Percentiles rank a stretch among this genome's conserved stretches.
phyloP scores from a whole-genome alignment of 2,888 invertebrate species.

The Drosophila fulvimacula region DNA sequence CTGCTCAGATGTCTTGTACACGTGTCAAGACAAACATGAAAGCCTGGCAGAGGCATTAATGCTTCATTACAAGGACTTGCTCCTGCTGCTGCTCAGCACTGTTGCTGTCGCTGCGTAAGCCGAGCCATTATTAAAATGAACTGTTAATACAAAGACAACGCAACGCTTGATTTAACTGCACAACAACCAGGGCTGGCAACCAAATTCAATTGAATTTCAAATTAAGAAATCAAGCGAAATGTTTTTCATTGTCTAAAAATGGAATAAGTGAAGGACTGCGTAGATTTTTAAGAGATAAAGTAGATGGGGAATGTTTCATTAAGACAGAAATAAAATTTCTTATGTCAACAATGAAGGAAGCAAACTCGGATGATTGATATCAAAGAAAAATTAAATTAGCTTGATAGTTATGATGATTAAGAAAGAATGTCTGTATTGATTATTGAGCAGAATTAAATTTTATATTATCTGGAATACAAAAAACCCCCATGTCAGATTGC shows the following conservation, averaged over 20 bases:
- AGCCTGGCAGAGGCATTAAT: slow-evolving; percentile 64
- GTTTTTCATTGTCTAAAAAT: neutral
- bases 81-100: slow-evolving; percentile 13
- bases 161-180: slow-evolving; percentile 61
- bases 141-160: slow-evolving; percentile 70
- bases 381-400: no score
- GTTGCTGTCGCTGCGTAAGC: slow-evolving; percentile 33
- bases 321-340: neutral
- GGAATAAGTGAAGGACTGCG: neutral
- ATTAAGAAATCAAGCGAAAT: slow-evolving; percentile 30
- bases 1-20: slow-evolving; percentile 43
- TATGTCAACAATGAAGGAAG: neutral
- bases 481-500: no score
- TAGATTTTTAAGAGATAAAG: neutral
- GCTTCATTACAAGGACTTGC: slow-evolving; percentile 68
- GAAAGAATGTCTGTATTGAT: neutral
- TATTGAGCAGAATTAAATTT: neutral
- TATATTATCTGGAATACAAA: neutral
- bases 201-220: slow-evolving; percentile 47
- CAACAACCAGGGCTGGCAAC: slow-evolving; percentile 35
- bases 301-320: neutral
- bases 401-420: no score
- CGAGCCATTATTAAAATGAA: slow-evolving; percentile 72
- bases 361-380: no score
- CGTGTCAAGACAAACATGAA: slow-evolving; percentile 71